Conservation (phyloP, 2,113 vertebrate genomes). For the Sisor rabdophorus region DNA sequence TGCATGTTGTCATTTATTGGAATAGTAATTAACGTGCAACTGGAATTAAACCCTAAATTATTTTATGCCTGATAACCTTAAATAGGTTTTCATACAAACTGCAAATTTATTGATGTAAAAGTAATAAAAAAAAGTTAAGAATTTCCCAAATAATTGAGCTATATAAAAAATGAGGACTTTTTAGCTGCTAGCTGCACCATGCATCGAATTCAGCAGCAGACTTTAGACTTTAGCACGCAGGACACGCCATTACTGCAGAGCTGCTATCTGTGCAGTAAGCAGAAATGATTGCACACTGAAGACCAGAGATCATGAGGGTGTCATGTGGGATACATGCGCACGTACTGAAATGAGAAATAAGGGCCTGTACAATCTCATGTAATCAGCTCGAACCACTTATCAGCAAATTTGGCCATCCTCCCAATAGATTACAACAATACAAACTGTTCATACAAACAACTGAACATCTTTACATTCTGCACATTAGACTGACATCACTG, state of each 20-base stretch:
- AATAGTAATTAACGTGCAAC: slow-evolving; percentile 1
- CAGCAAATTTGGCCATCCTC: slow-evolving; percentile 52
- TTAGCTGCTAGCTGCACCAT: slow-evolving; percentile 4
- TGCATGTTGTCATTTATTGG: slow-evolving; percentile 20
- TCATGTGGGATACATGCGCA: slow-evolving; percentile 19
- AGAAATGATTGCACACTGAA: slow-evolving; percentile 19
- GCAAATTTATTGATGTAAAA: background rate
- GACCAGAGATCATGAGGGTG: slow-evolving; percentile 21
- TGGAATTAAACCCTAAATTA: background rate
- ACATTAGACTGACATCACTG: slow-evolving; percentile 12
- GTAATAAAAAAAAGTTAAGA: background rate
- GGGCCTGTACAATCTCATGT: slow-evolving; percentile 58
- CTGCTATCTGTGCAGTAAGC: slow-evolving; percentile 31
- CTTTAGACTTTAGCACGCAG: slow-evolving; percentile 1
- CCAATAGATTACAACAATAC: slow-evolving; percentile 60
- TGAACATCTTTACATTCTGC: background rate
- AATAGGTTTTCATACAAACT: background rate
- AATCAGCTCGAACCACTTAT: slow-evolving; percentile 65
- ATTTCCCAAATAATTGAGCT: background rate
- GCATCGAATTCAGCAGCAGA: slow-evolving; percentile 13
- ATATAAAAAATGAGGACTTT: slow-evolving; percentile 7
- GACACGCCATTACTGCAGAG: slow-evolving; percentile 9
- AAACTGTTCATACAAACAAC: slow-evolving; percentile 18
- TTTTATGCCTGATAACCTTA: background rate
- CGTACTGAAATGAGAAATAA: slow-evolving; percentile 61